These are phyloP conservation scores for Rhineura floridana DNA, from an alignment of 2,113 vertebrate genomes.

Conservation along the genomic window DNA sequence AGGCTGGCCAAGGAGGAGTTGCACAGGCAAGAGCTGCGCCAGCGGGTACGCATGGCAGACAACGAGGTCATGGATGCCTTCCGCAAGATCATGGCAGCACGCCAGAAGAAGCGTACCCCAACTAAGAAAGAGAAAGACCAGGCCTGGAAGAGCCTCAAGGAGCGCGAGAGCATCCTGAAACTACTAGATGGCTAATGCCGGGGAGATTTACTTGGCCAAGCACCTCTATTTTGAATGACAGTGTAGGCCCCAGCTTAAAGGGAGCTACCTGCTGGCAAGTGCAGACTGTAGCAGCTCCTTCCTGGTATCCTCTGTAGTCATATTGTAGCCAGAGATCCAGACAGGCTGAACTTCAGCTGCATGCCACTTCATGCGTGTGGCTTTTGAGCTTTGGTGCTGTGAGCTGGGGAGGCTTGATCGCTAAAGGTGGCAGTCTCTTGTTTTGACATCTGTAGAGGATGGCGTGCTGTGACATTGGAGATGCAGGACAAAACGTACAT, in stretches of 20 bases:
- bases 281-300: not conserved
- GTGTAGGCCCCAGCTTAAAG: not conserved
- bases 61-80: conserved; percentile 99
- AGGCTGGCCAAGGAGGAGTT: conserved; percentile 95
- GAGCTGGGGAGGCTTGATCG: not conserved
- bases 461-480: not conserved
- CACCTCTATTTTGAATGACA: not conserved
- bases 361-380: not conserved
- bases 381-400: not conserved
- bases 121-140: conserved; percentile 99
- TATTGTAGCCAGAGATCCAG: not conserved
- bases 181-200: conserved; percentile 85
- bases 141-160: conserved; percentile 96
- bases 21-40: conserved; percentile 93
- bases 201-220: not conserved
- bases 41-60: conserved; percentile 93
- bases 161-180: conserved; percentile 96
- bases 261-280: not conserved
- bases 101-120: conserved; percentile 97
- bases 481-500: not conserved
- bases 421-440: not conserved
- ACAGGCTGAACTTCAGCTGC: not conserved
- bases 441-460: not conserved
- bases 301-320: not conserved
- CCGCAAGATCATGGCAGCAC: conserved; percentile 97